Conservation (phyloP, 2,797 vertebrate genomes). For the Urophycis tenuis region DNA sequence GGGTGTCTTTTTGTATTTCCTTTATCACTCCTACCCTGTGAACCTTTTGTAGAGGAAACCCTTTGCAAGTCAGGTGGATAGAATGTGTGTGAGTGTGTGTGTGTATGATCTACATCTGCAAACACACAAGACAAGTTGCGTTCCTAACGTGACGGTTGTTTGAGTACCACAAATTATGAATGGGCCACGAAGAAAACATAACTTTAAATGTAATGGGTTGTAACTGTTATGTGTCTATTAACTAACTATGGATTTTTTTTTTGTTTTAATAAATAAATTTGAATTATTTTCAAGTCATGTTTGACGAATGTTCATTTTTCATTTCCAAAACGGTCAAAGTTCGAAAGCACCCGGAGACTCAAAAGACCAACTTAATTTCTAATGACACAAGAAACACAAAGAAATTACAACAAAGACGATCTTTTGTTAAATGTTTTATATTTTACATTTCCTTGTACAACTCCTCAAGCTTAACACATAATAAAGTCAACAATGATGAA, state of each 20-base stretch:
- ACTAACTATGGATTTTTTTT: conserved; percentile 1
- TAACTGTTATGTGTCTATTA: neutral
- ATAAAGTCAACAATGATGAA: conserved; percentile 32
- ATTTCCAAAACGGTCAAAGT: neutral
- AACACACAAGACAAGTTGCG: neutral
- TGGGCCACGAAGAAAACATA: neutral
- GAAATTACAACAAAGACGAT: neutral
- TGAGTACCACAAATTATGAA: neutral
- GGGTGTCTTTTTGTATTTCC: neutral
- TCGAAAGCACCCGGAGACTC: neutral
- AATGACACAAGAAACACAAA: too few relatives aligned
- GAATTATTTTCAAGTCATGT: neutral
- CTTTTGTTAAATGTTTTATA: conserved; percentile 2
- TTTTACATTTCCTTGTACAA: conserved; percentile 5
- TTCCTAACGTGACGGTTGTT: neutral
- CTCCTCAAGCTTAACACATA: conserved; percentile 13
- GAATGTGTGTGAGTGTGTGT: too few relatives aligned
- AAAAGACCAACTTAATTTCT: too few relatives aligned
- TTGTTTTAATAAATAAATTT: conserved; percentile 1
- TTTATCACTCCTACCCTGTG: neutral
- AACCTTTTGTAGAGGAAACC: too few relatives aligned
- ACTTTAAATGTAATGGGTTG: neutral
- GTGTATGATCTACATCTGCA: too few relatives aligned
- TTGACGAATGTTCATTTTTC: neutral
- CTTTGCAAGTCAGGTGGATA: too few relatives aligned